Percentiles rank a stretch among this genome's conserved stretches.
These are phyloP conservation scores for Actinemys pallida DNA, from an alignment of 2,113 vertebrate species.

Conservation along the genomic window DNA sequence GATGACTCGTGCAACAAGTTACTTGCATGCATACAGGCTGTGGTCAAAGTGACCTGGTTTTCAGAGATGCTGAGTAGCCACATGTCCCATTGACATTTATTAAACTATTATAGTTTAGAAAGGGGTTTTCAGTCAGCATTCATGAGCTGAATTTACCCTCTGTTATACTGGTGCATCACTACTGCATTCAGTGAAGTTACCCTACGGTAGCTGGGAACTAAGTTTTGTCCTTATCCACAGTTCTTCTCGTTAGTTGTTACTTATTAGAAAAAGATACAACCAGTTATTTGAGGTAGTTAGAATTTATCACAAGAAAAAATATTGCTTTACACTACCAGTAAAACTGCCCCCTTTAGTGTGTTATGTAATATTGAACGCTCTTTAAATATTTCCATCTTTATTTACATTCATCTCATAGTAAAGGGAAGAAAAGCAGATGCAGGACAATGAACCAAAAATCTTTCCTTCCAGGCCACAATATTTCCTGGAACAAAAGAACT, in stretches of 20 bases:
- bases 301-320: neutral
- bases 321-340: neutral
- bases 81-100: neutral
- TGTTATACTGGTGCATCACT: neutral
- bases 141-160: neutral
- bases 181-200: neutral
- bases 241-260: neutral
- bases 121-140: neutral
- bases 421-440: conserved; percentile 6
- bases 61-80: neutral
- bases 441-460: neutral
- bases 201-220: neutral
- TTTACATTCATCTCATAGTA: neutral
- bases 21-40: neutral
- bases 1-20: neutral
- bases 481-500: conserved; percentile 55
- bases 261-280: neutral
- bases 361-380: conserved; percentile 12
- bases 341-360: neutral
- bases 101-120: neutral
- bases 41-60: neutral
- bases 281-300: neutral
- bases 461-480: neutral
- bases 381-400: conserved; percentile 26
- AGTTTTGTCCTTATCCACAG: neutral